Percentiles rank a stretch among this genome's conserved stretches.
These are phyloP conservation scores for Dallia pectoralis DNA, from an alignment of 2,797 vertebrate genomes.

Conservation along the genomic window DNA sequence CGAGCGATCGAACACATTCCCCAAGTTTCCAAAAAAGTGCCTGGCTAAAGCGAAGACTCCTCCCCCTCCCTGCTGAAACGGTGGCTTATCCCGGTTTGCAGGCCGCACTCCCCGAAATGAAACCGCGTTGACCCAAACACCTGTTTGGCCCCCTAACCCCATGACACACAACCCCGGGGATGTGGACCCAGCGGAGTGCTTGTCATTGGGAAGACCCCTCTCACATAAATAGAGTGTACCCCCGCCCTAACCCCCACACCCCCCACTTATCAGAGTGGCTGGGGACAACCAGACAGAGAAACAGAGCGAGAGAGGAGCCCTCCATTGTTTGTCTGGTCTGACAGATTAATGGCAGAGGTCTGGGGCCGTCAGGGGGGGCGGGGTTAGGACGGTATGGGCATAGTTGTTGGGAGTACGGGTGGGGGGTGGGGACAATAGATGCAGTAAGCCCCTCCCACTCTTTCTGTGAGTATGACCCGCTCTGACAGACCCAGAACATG, in stretches of 20 bases:
- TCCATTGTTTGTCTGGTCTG: constrained; percentile 64
- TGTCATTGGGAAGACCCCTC: constrained; percentile 59
- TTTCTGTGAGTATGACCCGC: constrained; percentile 67
- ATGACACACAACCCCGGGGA: constrained; percentile 33
- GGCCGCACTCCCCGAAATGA: constrained; percentile 53
- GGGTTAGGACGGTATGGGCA: not conserved
- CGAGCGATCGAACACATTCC: no score
- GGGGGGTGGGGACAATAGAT: not conserved
- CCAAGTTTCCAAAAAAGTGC: not conserved
- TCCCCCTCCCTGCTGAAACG: not conserved
- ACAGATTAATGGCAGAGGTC: constrained; percentile 16
- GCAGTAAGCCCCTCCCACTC: constrained; percentile 51
- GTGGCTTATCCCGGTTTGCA: constrained; percentile 49
- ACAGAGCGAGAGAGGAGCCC: constrained; percentile 55
- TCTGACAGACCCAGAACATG: constrained; percentile 46
- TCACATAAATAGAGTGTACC: constrained; percentile 61
- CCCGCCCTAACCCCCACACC: constrained; percentile 40
- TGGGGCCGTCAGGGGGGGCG: constrained; percentile 49
- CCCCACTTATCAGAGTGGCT: constrained; percentile 53
- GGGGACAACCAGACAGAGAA: constrained; percentile 59
- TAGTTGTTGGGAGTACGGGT: no score
- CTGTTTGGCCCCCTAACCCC: constrained; percentile 35
- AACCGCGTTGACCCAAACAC: constrained; percentile 69
- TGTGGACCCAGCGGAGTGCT: constrained; percentile 35
- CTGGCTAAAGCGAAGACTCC: not conserved